A percentile compares a stretch with the other conserved stretches of the same genome.
These are phyloP conservation scores for Halictus rubicundus DNA, from an alignment of 1,140 invertebrate genomes.

Conservation along the genomic window DNA sequence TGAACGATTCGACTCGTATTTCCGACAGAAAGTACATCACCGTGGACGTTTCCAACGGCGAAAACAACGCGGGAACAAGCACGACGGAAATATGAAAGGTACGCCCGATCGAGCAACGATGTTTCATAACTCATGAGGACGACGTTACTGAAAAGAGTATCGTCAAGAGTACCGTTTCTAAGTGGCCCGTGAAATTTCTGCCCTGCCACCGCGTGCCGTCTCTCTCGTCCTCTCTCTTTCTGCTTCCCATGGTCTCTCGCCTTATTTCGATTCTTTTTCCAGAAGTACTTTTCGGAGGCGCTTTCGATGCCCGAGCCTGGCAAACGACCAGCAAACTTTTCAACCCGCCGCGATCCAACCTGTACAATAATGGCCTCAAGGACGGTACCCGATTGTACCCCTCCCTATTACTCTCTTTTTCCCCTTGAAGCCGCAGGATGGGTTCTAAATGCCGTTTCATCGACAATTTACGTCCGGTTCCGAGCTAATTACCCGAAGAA, in stretches of 20 bases:
- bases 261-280: slow-evolving; percentile 4
- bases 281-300: slow-evolving; percentile 9
- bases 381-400: slow-evolving; percentile 16
- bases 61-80: slow-evolving; percentile 35
- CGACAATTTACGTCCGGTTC: slow-evolving; percentile 26
- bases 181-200: slow-evolving; percentile 29
- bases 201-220: no score
- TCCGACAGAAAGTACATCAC: slow-evolving; percentile 46
- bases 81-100: slow-evolving; percentile 43
- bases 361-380: slow-evolving; percentile 32
- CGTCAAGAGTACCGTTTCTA: slow-evolving; percentile 28
- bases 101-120: slow-evolving; percentile 41
- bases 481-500: slow-evolving; percentile 39
- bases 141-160: slow-evolving; percentile 20
- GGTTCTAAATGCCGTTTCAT: slow-evolving; percentile 27
- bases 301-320: slow-evolving; percentile 12
- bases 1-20: slow-evolving; percentile 54
- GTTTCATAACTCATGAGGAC: slow-evolving; percentile 46
- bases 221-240: slow-evolving; percentile 4
- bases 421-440: not conserved
- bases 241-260: not conserved
- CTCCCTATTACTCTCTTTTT: not conserved
- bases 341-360: slow-evolving; percentile 10
- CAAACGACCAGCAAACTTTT: slow-evolving; percentile 34
- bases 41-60: slow-evolving; percentile 37